These are phyloP conservation scores for Brenthis hecate DNA, from an alignment of 2,888 invertebrate genomes.

Conservation along the genomic window DNA sequence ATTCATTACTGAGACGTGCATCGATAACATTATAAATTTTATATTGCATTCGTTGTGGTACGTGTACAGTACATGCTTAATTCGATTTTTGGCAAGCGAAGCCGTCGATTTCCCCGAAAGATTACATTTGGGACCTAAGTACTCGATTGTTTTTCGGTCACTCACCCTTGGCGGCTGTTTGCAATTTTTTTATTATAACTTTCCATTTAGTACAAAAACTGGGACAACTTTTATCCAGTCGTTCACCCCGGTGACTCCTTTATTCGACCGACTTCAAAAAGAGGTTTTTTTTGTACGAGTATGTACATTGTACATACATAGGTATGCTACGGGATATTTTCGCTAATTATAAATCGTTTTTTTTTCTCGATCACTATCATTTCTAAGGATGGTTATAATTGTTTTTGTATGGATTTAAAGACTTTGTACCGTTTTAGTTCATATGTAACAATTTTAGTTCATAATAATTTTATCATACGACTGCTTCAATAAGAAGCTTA, in stretches of 20 bases:
- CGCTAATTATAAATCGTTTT: too few relatives aligned
- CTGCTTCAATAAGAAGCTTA: conserved; percentile 17
- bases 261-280: too few relatives aligned
- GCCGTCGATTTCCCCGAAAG: conserved; percentile 73
- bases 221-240: conserved; percentile 51
- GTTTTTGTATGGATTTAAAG: too few relatives aligned
- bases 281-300: too few relatives aligned
- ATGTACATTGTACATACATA: too few relatives aligned
- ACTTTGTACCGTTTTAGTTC: too few relatives aligned
- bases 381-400: too few relatives aligned
- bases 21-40: conserved; percentile 65
- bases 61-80: conserved; percentile 49
- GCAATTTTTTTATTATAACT: conserved; percentile 59
- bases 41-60: conserved; percentile 55
- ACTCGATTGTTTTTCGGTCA: conserved; percentile 78
- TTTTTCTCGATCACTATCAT: too few relatives aligned
- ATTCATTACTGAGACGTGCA: conserved; percentile 69
- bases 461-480: too few relatives aligned
- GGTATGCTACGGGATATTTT: too few relatives aligned
- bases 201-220: conserved; percentile 56
- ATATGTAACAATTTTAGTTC: too few relatives aligned
- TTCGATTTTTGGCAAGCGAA: conserved; percentile 73
- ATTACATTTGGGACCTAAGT: conserved; percentile 75
- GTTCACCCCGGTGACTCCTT: conserved; percentile 35
- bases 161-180: conserved; percentile 61